These are phyloP conservation scores for Silurus glanis DNA, from an alignment of 2,113 vertebrate species.

Conservation along the genomic window DNA sequence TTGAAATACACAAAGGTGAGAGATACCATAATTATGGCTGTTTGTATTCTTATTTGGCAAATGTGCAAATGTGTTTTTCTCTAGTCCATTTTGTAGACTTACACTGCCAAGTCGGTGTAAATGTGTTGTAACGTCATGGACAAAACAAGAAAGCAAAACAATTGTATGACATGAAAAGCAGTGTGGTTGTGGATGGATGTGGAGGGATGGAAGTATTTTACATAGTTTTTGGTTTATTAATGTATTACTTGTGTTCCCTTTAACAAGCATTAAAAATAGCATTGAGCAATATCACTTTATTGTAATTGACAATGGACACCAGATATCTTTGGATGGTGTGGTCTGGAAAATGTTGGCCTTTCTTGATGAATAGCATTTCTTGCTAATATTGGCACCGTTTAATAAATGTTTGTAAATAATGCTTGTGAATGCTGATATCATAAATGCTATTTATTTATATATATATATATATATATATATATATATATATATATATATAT, in stretches of 20 bases:
- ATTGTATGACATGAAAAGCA: neutral
- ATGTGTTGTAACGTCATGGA: neutral
- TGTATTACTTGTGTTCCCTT: neutral
- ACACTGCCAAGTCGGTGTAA: neutral
- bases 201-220: no score
- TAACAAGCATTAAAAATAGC: neutral
- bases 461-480: no score
- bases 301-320: neutral
- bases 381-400: neutral
- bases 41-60: neutral
- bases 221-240: neutral
- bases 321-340: neutral
- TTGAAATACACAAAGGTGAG: neutral
- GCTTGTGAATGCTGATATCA: no score
- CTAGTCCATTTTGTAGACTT: no score
- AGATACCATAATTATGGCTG: neutral
- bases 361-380: neutral
- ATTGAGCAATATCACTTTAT: neutral
- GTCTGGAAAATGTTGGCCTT: neutral
- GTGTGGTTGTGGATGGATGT: neutral
- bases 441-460: no score
- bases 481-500: no score
- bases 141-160: neutral
- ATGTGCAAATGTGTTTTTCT: neutral
- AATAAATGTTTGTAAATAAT: neutral